phyloP scores from a whole-genome alignment of 1,140 invertebrate genomes.

The Tribolium castaneum region DNA sequence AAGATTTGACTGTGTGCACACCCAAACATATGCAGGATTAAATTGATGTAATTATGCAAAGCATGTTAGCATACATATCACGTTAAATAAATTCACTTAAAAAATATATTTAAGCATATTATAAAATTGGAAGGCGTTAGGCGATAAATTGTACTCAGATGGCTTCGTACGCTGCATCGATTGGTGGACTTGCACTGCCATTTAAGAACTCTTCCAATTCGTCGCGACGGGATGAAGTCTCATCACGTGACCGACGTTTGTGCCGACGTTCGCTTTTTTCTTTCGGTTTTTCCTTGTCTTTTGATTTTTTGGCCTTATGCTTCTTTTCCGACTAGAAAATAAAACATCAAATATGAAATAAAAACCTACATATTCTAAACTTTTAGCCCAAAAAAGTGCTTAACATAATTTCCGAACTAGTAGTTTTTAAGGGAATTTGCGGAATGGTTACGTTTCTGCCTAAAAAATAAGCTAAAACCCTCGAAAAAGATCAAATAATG shows the following conservation, averaged over 20 bases:
- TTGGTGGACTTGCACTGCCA: slow-evolving; percentile 64
- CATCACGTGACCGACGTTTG: slow-evolving; percentile 64
- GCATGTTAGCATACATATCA: background rate
- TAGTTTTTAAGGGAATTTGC: too few species aligned
- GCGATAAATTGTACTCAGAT: slow-evolving; percentile 59
- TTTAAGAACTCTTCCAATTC: slow-evolving; percentile 77
- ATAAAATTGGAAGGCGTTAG: slow-evolving; percentile 25
- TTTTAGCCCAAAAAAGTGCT: too few species aligned
- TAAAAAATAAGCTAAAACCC: too few species aligned
- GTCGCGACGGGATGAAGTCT: slow-evolving; percentile 64
- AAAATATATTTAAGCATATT: slow-evolving; percentile 7
- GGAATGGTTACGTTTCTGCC: too few species aligned
- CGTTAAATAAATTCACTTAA: background rate
- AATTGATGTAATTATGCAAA: background rate
- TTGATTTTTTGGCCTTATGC: slow-evolving; percentile 66
- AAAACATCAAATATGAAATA: too few species aligned
- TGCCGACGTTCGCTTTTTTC: slow-evolving; percentile 62
- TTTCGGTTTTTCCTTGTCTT: slow-evolving; percentile 66
- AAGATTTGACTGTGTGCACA: too few species aligned
- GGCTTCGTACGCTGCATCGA: slow-evolving; percentile 70
- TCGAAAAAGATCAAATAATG: too few species aligned
- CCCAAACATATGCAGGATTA: too few species aligned
- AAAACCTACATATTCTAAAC: too few species aligned
- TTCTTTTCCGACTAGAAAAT: slow-evolving; percentile 69
- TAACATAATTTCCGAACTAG: too few species aligned